A percentile compares a stretch with the other conserved stretches of the same genome.
Conservation (phyloP, 2,113 vertebrate genomes). For the Daboia siamensis region DNA sequence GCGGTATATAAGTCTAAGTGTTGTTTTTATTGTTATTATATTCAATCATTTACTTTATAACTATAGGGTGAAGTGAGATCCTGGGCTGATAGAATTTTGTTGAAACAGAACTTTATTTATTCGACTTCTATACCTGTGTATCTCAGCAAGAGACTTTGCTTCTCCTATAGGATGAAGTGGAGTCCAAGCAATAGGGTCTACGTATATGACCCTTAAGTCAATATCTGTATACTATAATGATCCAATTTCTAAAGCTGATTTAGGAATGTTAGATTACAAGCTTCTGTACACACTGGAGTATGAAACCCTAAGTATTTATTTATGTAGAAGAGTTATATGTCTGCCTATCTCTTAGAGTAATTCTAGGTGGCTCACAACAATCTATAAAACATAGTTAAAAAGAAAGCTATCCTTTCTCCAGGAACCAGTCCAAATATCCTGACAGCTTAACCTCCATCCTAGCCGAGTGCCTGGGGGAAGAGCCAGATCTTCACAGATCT, state of each 20-base stretch:
- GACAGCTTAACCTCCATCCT: background rate
- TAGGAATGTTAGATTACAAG: background rate
- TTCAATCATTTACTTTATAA: background rate
- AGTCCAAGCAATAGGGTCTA: background rate
- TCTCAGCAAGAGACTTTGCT: background rate
- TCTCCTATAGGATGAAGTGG: background rate
- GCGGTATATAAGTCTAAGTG: background rate
- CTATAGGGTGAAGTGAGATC: background rate
- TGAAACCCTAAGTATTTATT: background rate
- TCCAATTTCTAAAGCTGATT: background rate
- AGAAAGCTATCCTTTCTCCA: background rate
- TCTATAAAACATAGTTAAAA: background rate
- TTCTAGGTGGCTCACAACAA: background rate
- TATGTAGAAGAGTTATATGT: background rate
- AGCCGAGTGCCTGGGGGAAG: background rate
- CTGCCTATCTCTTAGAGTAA: background rate
- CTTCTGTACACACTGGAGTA: background rate
- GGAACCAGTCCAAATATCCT: background rate
- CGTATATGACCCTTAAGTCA: no score
- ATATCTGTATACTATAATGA: background rate
- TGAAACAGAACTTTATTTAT: background rate
- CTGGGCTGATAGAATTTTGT: background rate
- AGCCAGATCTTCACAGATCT: background rate
- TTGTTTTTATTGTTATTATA: background rate
- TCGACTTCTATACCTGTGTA: background rate